Conservation (phyloP, 2,113 vertebrate species). For the Chaetura pelagica region DNA sequence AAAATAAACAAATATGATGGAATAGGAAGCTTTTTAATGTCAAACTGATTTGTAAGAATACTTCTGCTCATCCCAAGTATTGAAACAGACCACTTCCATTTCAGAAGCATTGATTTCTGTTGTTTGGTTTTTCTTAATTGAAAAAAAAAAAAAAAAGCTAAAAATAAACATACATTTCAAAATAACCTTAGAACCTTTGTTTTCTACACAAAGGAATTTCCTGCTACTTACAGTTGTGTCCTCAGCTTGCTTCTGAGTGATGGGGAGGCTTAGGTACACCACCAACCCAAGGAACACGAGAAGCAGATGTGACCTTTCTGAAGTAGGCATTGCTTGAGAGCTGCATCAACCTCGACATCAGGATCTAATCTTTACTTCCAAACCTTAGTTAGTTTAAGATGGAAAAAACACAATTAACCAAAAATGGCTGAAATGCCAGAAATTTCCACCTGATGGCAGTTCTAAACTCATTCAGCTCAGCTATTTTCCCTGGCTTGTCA, state of each 20-base stretch:
- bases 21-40: neutral
- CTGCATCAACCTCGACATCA: neutral
- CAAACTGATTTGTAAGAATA: neutral
- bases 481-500: neutral
- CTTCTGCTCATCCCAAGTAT: neutral
- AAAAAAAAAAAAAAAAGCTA: neutral
- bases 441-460: neutral
- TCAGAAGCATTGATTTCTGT: neutral
- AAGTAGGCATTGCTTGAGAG: fast-evolving
- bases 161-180: neutral
- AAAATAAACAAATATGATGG: neutral
- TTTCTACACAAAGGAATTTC: neutral
- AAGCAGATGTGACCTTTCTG: neutral
- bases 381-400: neutral
- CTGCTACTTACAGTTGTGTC: fast-evolving
- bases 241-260: neutral
- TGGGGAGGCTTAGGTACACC: neutral
- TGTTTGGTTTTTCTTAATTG: neutral
- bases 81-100: neutral
- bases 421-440: neutral
- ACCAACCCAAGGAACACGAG: neutral
- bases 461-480: neutral
- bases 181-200: neutral
- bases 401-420: neutral
- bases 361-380: neutral